Base-by-base conservation (phyloP, 2,797 vertebrate species). In the Glossophaga mutica region DNA sequence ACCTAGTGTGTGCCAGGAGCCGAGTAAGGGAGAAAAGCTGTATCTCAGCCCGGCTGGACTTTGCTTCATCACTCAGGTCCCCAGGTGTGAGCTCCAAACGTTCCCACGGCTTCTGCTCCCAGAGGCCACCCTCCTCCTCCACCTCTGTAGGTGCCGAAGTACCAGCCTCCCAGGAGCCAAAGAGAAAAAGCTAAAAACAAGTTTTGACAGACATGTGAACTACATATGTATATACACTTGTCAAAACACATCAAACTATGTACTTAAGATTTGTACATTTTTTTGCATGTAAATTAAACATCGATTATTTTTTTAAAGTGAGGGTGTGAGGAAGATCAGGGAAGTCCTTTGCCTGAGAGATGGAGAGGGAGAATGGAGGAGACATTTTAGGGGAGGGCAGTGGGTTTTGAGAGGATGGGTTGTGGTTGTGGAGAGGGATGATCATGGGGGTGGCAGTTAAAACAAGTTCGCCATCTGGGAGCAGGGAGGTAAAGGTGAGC, bases 131-230 rank as follows among this genome's bases (percentile, higher is more conserved):
- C 11, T 37, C 26, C 76, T 86, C 10, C 6, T 70, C 37, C 39
- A 92, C 21, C 6, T 37, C 46, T 16, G 5, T 12, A 37, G 48
- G 6, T 15, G 16, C 32, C n/a, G 32, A 83, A 73, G 78, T 74
- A 59, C 24, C 57, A 74, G 26, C 24, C 83, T n/a, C 44, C 6
- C 0, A 70, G 24, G 11, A 62, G 5, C 37, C 76, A 76, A 82
- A n/a, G 12, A 91, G 10, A 48, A 65, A 93, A 92, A 37, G 67
- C 26, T n/a, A 46, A 79, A 79, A 14, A 37, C 22, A 48, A 91
- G 57, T 74, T 57, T 78, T 21, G 29, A 62, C 26, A 68, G 32
- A 14, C 24, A 6, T 9, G 2, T 85, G 32, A 46, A 57, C 26
- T 77, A 4, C 55, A 26, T 26, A 87, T 9, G 10, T n/a, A 2